These are phyloP conservation scores for Barbus barbus DNA, from an alignment of 2,113 vertebrate species.

Conservation along the genomic window DNA sequence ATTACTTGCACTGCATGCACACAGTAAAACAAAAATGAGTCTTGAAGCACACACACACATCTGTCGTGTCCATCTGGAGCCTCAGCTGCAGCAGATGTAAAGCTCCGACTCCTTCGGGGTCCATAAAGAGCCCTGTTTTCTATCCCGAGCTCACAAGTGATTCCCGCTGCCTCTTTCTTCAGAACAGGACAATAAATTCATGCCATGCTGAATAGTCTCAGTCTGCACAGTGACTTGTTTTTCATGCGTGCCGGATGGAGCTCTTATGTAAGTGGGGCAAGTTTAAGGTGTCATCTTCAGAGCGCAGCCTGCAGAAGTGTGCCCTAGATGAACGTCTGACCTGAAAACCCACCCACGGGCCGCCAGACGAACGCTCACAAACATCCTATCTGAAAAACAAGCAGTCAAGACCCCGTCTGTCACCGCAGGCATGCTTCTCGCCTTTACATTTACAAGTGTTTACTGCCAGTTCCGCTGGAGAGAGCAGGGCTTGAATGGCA, in stretches of 20 bases:
- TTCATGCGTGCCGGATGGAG: not conserved
- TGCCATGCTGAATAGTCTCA: not conserved
- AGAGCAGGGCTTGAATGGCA: not conserved
- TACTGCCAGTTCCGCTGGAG: not conserved
- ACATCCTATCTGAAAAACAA: constrained; percentile 12
- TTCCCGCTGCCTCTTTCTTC: too few relatives aligned
- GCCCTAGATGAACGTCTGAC: not conserved
- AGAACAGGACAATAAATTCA: not conserved
- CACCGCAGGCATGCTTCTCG: not conserved
- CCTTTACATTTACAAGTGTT: not conserved
- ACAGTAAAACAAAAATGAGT: too few relatives aligned
- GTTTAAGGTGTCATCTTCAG: constrained; percentile 1
- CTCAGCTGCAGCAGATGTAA: too few relatives aligned
- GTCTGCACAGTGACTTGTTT: not conserved
- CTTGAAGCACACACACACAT: too few relatives aligned
- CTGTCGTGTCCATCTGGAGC: too few relatives aligned
- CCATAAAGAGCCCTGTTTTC: not conserved
- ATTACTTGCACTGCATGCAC: too few relatives aligned
- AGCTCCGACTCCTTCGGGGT: too few relatives aligned
- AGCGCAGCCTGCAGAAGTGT: not conserved
- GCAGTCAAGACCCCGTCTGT: not conserved
- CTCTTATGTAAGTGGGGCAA: not conserved
- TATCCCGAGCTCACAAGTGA: too few relatives aligned
- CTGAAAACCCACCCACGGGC: not conserved
- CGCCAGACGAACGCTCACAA: not conserved